phyloP scores from a whole-genome alignment of 2,797 vertebrate genomes.

The Falco novaeseelandiae region DNA sequence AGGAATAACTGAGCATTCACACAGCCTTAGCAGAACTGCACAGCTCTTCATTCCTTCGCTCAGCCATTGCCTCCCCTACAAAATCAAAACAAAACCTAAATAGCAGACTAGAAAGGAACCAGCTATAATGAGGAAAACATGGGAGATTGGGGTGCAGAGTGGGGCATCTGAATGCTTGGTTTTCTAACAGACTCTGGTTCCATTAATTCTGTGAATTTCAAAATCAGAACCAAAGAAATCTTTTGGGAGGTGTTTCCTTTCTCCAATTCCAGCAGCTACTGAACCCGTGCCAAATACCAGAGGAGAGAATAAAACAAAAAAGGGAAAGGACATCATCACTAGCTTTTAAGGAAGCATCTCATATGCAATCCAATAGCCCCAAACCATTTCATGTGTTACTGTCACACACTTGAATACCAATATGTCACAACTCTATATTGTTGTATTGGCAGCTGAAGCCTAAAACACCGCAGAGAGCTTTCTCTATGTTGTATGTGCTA shows the following conservation, averaged over 20 bases:
- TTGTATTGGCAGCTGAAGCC: not conserved
- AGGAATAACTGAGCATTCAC: not conserved
- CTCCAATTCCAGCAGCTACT: not conserved
- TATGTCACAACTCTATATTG: not conserved
- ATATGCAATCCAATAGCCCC: not conserved
- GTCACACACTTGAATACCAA: not conserved
- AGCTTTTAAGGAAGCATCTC: not conserved
- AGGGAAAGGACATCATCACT: not conserved
- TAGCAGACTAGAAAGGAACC: not conserved
- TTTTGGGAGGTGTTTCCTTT: constrained; percentile 25
- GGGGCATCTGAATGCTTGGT: not conserved
- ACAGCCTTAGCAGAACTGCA: not conserved
- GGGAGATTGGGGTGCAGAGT: not conserved
- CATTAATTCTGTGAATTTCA: constrained; percentile 10
- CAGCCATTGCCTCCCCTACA: not conserved
- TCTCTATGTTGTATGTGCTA: not conserved
- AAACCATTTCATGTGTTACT: not conserved
- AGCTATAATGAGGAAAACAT: not conserved
- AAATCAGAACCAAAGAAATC: not conserved
- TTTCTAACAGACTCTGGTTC: not conserved
- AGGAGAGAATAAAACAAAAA: constrained; percentile 13
- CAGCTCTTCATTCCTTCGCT: not conserved
- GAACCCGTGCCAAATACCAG: not conserved
- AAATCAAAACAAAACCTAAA: not conserved
- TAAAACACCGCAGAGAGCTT: not conserved